These are phyloP conservation scores for Caenorhabditis macrosperma DNA, from an alignment of 2,888 invertebrate genomes.

Conservation along the genomic window DNA sequence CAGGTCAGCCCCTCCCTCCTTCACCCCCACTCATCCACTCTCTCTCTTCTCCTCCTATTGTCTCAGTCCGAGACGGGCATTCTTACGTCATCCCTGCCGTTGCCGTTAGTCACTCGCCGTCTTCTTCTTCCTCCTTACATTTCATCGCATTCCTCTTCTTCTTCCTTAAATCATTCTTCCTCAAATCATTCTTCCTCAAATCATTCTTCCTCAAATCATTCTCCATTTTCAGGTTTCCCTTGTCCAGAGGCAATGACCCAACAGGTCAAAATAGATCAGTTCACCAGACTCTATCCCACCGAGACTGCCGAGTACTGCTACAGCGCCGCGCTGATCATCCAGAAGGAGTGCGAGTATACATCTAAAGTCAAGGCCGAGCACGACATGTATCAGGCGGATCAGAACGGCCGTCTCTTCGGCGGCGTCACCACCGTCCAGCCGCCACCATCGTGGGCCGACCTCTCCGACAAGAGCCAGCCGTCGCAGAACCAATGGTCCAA, in stretches of 20 bases:
- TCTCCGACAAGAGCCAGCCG: not conserved
- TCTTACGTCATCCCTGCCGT: no score
- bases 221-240: conserved; percentile 30
- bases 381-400: no score
- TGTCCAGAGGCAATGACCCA: conserved; percentile 22
- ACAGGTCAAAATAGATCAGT: conserved; percentile 11
- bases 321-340: not conserved
- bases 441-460: conserved; percentile 40
- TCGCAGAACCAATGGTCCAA: not conserved
- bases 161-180: not conserved
- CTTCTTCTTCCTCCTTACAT: no score
- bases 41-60: no score
- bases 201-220: not conserved
- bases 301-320: not conserved
- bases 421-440: not conserved
- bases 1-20: not conserved
- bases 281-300: conserved; percentile 1
- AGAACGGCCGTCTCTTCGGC: not conserved
- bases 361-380: not conserved
- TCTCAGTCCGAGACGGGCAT: no score
- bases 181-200: not conserved
- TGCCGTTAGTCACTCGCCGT: no score
- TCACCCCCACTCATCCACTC: no score
- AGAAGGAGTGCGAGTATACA: not conserved
- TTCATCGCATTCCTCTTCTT: not conserved